phyloP scores from a whole-genome alignment of 2,888 invertebrate species.

The Allolobophora icterica region DNA sequence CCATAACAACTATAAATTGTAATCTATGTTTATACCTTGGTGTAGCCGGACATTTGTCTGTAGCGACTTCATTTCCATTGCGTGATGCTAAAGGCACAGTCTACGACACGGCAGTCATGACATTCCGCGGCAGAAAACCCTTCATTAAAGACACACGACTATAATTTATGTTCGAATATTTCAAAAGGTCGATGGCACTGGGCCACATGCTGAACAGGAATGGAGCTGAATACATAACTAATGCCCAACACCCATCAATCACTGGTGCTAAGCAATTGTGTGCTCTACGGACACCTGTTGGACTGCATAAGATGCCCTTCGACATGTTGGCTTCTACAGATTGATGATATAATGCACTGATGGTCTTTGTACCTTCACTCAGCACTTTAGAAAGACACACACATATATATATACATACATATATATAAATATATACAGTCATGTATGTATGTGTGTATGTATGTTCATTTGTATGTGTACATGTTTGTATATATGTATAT shows the following conservation, averaged over 20 bases:
- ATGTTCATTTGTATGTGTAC: background rate
- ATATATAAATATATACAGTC: no score
- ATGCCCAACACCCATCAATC: background rate
- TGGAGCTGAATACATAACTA: background rate
- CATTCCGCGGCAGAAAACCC: background rate
- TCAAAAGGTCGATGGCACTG: background rate
- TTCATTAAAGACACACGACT: background rate
- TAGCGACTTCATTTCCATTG: background rate
- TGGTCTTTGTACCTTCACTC: background rate
- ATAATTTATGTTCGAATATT: background rate
- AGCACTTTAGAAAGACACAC: background rate
- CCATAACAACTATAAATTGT: background rate
- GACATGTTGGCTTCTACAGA: background rate
- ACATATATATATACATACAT: no score
- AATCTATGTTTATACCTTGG: background rate
- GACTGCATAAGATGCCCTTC: background rate
- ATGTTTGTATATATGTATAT: no score
- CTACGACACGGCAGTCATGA: background rate
- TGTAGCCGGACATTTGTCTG: slow-evolving; percentile 9
- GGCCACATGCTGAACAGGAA: background rate
- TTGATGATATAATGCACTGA: background rate
- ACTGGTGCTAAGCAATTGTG: background rate
- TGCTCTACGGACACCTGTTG: background rate
- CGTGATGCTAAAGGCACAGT: background rate
- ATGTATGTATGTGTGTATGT: background rate